Conservation (phyloP, 2,888 invertebrate genomes). For the Epistrophe eligans region DNA sequence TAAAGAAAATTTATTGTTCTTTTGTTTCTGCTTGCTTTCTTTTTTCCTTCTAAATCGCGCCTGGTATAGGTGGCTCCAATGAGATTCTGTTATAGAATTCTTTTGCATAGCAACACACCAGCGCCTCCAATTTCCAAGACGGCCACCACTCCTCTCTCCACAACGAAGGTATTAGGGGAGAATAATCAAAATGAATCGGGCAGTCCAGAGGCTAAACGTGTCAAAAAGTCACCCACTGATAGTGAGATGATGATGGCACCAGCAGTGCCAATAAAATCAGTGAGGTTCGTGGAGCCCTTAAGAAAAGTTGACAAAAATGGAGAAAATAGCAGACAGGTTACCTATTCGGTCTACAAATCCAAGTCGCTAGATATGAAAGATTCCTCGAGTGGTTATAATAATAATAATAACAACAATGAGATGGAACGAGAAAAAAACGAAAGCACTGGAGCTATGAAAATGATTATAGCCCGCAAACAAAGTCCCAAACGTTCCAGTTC, state of each 20-base stretch:
- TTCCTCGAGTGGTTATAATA: constrained; percentile 31
- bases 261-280: constrained; percentile 46
- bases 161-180: constrained; percentile 50
- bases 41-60: constrained; percentile 4
- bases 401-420: constrained; percentile 73
- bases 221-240: constrained; percentile 61
- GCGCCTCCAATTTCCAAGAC: constrained; percentile 18
- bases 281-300: constrained; percentile 51
- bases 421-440: constrained; percentile 74
- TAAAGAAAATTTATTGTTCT: constrained; percentile 53
- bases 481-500: constrained; percentile 76
- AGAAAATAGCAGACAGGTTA: constrained; percentile 77
- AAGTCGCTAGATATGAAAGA: constrained; percentile 57
- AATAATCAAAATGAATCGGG: constrained; percentile 59
- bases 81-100: constrained; percentile 87
- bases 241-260: constrained; percentile 62
- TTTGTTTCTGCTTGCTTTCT: constrained; percentile 57
- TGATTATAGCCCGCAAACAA: constrained; percentile 79
- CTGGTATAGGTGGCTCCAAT: constrained; percentile 86
- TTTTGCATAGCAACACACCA: constrained; percentile 78
- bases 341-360: constrained; percentile 76
- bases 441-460: constrained; percentile 78
- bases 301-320: constrained; percentile 60
- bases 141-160: constrained; percentile 37
- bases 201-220: constrained; percentile 75